phyloP scores from a whole-genome alignment of 2,797 vertebrate genomes.

The Forpus xanthops region DNA sequence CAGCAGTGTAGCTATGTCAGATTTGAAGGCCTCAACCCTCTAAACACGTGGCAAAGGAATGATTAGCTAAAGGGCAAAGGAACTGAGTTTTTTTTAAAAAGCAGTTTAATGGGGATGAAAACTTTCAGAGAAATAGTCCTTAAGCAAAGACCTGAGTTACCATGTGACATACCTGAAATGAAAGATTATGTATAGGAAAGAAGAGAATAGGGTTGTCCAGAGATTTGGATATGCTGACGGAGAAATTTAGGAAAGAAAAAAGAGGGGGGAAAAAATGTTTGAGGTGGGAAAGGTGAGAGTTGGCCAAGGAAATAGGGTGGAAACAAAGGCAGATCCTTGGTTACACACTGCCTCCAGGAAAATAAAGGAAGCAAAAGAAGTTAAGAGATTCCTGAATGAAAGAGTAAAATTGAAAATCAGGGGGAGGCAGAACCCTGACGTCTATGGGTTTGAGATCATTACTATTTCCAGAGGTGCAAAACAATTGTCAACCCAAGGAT shows the following conservation, averaged over 20 bases:
- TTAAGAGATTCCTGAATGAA: not conserved
- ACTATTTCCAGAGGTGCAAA: not conserved
- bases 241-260: not conserved
- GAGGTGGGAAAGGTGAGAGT: not conserved
- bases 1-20: rapidly evolving
- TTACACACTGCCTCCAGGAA: not conserved
- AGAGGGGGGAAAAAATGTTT: not conserved
- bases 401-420: not conserved
- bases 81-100: not conserved
- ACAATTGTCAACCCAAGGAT: not conserved
- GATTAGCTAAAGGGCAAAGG: not conserved
- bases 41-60: not conserved
- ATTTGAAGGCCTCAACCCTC: not conserved
- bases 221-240: not conserved
- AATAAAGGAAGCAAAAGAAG: not conserved
- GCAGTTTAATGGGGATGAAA: not conserved
- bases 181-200: not conserved
- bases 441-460: not conserved
- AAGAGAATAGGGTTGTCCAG: not conserved
- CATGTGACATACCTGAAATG: not conserved
- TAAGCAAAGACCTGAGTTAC: not conserved
- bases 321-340: not conserved
- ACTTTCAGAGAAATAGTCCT: not conserved
- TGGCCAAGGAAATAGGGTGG: not conserved
- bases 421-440: not conserved